Evolutionary conservation across 2,797 vertebrate genomes (phyloP), one percentile per base, ranked within the genome.

Genomic region (Darevskia nairensis): DNA sequence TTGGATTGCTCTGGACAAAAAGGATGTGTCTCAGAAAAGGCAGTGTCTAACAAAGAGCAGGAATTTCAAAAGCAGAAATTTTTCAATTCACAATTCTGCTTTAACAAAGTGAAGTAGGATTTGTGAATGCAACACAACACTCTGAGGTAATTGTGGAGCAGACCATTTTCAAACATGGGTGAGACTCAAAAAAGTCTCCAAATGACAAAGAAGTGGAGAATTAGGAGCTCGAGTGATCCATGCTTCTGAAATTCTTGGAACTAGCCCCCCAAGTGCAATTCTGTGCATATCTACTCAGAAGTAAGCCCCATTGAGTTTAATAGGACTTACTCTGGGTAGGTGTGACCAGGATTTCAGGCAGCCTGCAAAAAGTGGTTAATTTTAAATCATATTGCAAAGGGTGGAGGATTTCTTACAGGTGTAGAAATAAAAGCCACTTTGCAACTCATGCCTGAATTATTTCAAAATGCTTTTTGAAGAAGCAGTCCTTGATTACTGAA

Each of bases 391-490:
- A 35, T 27, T 80, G n/a, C n/a, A 85, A 39, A 78, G 59, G n/a
- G 72, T 13, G 3, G n/a, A 81, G 64, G 7, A 11, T 68, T 46
- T 77, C 7, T 15, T 69, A 27, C 50, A 59, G 44, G 59, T 80
- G 59, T 23, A 90, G 21, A 81, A 77, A 35, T 35, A 71, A 81
- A 87, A 59, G 7, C 27, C n/a, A 85, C 46, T 55, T 59, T 46
- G 15, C 27, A 76, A 76, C 27, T 44, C n/a, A 64, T 8, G 17
- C 19, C 19, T 78, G 39, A 82, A 39, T 78, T 35, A 85, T 85
- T 78, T 90, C 72, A 71, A 85, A 77, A 50, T 78, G 41, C 59
- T 88, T 76, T 90, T 61, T 64, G 66, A 82, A 85, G 39, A 50
- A 84, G 25, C 32, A 80, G 39, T 10, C 27, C 41, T 85, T 66